These are phyloP conservation scores for Drosophila dives DNA, from an alignment of 2,888 invertebrate species.

Conservation along the genomic window DNA sequence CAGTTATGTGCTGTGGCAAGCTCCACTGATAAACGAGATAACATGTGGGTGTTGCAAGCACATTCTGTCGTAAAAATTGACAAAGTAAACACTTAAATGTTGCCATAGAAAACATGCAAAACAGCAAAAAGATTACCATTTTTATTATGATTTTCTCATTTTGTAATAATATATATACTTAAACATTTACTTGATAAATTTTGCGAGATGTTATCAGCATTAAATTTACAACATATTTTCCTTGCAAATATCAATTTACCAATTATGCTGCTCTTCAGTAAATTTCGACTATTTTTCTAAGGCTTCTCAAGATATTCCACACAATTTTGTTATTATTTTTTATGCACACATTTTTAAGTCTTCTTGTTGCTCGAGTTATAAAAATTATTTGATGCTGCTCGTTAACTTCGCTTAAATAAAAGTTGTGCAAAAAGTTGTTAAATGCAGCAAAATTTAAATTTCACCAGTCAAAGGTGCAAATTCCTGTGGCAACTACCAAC, in stretches of 20 bases:
- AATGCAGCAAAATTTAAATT: slow-evolving; percentile 18
- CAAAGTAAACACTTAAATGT: not conserved
- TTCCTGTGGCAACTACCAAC: slow-evolving; percentile 23
- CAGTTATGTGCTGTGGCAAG: slow-evolving; percentile 7
- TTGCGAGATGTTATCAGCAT: not conserved
- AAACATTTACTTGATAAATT: not conserved
- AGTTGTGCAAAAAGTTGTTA: not conserved
- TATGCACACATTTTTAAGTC: not conserved
- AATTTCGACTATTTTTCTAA: not conserved
- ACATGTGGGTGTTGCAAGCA: slow-evolving; percentile 4
- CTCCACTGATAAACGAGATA: slow-evolving; percentile 41
- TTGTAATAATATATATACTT: too few relatives aligned
- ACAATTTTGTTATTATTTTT: not conserved
- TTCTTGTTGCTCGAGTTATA: not conserved
- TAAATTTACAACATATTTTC: not conserved
- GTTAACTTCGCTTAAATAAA: not conserved
- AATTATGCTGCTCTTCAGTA: not conserved
- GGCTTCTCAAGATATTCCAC: not conserved
- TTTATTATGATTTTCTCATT: not conserved
- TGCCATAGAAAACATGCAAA: not conserved
- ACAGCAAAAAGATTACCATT: not conserved
- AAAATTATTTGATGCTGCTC: not conserved
- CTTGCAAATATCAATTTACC: not conserved
- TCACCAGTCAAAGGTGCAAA: slow-evolving; percentile 21
- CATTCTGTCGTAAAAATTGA: not conserved